Base-by-base conservation (phyloP, 2,113 vertebrate species). In the Notarius lentiginosus region DNA sequence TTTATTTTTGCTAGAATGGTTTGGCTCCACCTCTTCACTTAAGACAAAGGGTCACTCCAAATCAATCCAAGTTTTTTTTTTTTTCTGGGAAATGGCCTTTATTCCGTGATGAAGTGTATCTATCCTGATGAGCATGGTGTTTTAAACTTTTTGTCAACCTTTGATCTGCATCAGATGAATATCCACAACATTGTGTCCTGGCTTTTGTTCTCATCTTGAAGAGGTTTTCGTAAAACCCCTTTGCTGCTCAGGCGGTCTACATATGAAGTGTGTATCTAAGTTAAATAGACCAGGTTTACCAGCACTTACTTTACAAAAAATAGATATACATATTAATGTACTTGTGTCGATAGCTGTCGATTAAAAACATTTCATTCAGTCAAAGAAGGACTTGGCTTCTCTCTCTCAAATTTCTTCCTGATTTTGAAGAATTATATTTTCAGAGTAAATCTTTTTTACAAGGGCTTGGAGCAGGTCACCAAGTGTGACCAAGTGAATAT, bases 181-280 rank as follows among this genome's bases (percentile, higher is more conserved):
- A 34, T 24, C 41, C 30, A 47, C 24, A 49, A 68, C 7, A 10
- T 41, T n/a, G 84, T 53, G 55, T 11, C 34, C 51, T 24, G 22
- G 30, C 6, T 84, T 75, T 60, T n/a, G 12, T 75, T 60, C 14
- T 53, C 41, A n/a, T 41, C 51, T 66, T 65, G 65, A 85, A 65
- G 63, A 70, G 5, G 47, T 12, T 51, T 66, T 66, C 2, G 15
- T 66, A 55, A 66, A 53, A 22, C 24, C 72, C 47, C 60, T 61
- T 49, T 53, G 9, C 20, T 86, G 84, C 75, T 41, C n/a, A 53
- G 47, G 60, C 77, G 73, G 66, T 65, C 79, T 65, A n/a, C 24
- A 58, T 61, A 12, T 65, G 15, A 79, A 49, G 47, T 24, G 41
- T 27, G 58, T 18, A 12, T 22, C 7, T 24, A 24, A 24, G 61